These are phyloP conservation scores for Axinella damicornis DNA, from an alignment of 37 sponge, comb jelly and placozoan genomes.

Conservation along the genomic window DNA sequence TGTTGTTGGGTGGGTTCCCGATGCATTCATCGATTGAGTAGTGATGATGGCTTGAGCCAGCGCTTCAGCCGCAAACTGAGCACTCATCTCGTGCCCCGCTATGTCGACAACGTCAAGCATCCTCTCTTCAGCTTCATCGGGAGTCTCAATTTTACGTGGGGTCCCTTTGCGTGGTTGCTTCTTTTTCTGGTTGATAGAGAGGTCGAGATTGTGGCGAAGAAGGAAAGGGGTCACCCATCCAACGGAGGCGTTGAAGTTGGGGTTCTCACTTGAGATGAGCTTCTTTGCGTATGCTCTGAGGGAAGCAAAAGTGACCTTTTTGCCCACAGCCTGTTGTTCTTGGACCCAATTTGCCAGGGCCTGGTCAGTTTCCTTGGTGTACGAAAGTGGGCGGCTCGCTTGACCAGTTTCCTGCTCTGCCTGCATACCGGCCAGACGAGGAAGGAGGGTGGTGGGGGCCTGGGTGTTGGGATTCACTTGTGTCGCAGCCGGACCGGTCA, in stretches of 20 bases:
- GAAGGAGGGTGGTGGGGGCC: background rate
- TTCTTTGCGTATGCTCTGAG: constrained; percentile 77
- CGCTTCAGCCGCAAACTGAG: constrained; percentile 1
- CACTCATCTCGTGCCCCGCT: too few species aligned
- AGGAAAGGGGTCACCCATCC: constrained; percentile 90
- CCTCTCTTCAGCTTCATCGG: background rate
- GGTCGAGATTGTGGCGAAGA: constrained; percentile 78
- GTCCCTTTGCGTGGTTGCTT: constrained; percentile 1
- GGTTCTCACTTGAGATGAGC: constrained; percentile 70
- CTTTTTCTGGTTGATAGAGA: constrained; percentile 49
- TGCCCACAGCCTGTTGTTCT: constrained; percentile 60
- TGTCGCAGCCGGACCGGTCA: constrained; percentile 28
- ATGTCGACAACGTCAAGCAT: constrained; percentile 1
- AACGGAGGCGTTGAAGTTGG: constrained; percentile 87
- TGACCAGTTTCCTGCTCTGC: constrained; percentile 2
- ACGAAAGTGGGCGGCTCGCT: constrained; percentile 74
- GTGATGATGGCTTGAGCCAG: background rate
- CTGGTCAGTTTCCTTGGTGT: constrained; percentile 81
- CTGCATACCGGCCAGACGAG: background rate
- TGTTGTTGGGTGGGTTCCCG: background rate
- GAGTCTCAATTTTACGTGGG: constrained; percentile 9
- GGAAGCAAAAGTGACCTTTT: constrained; percentile 81
- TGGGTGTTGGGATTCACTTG: constrained; percentile 56
- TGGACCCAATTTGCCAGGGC: constrained; percentile 64
- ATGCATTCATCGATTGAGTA: background rate